Evolutionary conservation across 2,797 vertebrate species (phyloP), one percentile per base, ranked within the genome.

Genomic region (Lithobates sylvaticus): DNA sequence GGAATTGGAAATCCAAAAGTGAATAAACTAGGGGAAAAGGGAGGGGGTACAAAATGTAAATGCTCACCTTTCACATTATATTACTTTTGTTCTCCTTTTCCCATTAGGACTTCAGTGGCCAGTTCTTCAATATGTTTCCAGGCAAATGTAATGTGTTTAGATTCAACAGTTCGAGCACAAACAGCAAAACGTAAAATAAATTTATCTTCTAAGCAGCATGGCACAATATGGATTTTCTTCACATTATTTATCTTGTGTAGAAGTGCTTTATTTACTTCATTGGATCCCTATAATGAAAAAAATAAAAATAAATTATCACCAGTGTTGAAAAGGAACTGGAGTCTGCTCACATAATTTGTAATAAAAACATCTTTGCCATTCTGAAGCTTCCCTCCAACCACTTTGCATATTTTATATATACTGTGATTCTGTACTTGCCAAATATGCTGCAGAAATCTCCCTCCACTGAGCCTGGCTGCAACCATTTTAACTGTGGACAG

Each of bases 161-260:
- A 95, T 81, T 97, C 96, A 2, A 94, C 95, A 0, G 83, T 88
- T 72, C 95, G 94, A 16, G 96, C 92, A 15, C 98, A 98, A 88
- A 99, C 44, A 65, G 96, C 97, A 1, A 99, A 96, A 1, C 98
- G 97, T 67, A 99, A 93, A 88, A 98, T 96, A 34, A 98, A 97
- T 84, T 85, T 91, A 58, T 92, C 96, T 2, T 93, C 92, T 87
- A 99, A 95, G 89, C 94, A 93, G 81, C 97, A 98, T 0, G 98
- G 97, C 8, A 99, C 97, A 89, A 99, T 91, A 90, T 99, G 97
- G 90, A 99, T 98, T 92, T 95, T 96, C 88, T 91, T 95, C 90
- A 90, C 88, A 0, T 89, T 85, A 42, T 95, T 97, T 90, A 99
- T 97, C 85, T 83, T 95, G 89, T 97, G 95, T 87, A 99, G 95